Percentiles rank a stretch among this genome's conserved stretches.
phyloP scores from a whole-genome alignment of 2,797 vertebrate genomes.

The Monodelphis domestica region DNA sequence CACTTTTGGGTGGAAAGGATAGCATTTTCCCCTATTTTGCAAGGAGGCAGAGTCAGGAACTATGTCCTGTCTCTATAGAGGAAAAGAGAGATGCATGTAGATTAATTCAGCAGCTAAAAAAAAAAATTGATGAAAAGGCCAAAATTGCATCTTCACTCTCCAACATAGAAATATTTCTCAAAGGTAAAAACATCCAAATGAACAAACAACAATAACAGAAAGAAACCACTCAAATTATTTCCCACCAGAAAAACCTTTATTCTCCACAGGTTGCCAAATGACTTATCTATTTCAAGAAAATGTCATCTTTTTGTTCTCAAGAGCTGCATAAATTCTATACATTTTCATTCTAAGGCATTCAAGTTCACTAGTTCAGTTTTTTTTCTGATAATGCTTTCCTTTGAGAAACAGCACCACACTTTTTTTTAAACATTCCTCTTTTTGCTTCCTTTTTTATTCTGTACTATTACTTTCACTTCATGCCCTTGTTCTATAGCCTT shows the following conservation, averaged over 20 bases:
- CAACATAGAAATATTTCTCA: constrained; percentile 4
- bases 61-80: not conserved
- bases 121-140: not conserved
- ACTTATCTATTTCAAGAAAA: constrained; percentile 9
- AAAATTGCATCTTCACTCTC: not conserved
- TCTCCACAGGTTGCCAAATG: constrained; percentile 4
- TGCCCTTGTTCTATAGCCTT: not conserved
- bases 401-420: constrained; percentile 15
- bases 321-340: not conserved
- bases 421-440: not conserved
- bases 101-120: constrained; percentile 41
- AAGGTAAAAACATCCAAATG: constrained; percentile 25
- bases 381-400: not conserved
- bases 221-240: constrained; percentile 7
- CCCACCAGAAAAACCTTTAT: constrained; percentile 17
- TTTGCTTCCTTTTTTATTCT: not conserved
- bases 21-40: not conserved
- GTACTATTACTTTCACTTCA: not conserved
- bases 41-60: not conserved
- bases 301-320: not conserved
- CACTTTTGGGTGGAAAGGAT: not conserved
- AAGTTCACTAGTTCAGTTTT: not conserved
- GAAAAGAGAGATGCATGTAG: not conserved
- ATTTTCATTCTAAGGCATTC: constrained; percentile 10
- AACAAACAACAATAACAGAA: not conserved